Conservation (phyloP, 1,140 invertebrate genomes). For the Trichonephila clavipes region DNA sequence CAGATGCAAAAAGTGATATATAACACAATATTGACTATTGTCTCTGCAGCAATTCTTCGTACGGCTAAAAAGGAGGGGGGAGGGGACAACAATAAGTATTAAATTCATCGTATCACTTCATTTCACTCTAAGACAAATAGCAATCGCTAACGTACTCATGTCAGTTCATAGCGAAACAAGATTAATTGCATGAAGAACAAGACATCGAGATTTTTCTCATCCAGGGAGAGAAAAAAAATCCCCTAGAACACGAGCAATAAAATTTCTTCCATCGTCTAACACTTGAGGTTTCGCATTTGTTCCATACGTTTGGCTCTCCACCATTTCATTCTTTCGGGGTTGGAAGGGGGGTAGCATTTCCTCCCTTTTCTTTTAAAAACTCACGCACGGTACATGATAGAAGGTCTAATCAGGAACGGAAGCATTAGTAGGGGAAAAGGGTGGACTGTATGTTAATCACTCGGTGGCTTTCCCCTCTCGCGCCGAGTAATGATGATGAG, state of each 20-base stretch:
- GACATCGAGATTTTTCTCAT: constrained; percentile 48
- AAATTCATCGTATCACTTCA: background rate
- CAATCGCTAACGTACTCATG: background rate
- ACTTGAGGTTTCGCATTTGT: background rate
- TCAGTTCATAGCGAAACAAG: background rate
- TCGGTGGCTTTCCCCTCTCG: constrained; percentile 19
- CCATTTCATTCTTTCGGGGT: background rate
- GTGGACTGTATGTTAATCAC: constrained; percentile 39
- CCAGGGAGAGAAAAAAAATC: background rate
- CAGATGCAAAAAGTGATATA: too few species aligned
- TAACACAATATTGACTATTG: too few species aligned
- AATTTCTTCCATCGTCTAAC: background rate
- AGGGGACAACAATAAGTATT: background rate
- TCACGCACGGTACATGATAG: background rate
- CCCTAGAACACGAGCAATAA: constrained; percentile 29
- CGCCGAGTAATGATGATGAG: constrained; percentile 65
- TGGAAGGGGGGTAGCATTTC: background rate
- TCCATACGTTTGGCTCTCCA: background rate
- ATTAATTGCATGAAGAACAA: constrained; percentile 62
- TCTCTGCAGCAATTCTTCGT: too few species aligned
- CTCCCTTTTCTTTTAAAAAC: too few species aligned
- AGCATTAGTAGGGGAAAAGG: background rate
- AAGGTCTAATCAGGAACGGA: constrained; percentile 57
- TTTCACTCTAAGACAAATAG: background rate
- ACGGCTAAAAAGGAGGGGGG: background rate